Evolutionary conservation across 2,797 vertebrate genomes (phyloP).

Genomic region (Caiman crocodilus): DNA sequence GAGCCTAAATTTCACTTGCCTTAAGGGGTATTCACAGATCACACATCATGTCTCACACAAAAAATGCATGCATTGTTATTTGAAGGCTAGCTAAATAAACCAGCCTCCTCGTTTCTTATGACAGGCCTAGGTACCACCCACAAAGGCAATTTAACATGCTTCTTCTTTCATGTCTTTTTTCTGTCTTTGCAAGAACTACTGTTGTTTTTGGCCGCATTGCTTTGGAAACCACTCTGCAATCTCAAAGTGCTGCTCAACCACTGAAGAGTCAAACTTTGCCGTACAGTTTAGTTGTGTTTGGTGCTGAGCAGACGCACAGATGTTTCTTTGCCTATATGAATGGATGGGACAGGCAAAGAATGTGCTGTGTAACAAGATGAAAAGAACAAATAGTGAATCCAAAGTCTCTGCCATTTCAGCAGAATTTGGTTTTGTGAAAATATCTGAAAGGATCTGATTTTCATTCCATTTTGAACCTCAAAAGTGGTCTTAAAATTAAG

Average conservation of each 20-base stretch:
- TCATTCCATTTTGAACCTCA: background rate
- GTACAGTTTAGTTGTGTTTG: background rate
- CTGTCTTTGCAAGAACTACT: background rate
- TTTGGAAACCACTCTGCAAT: background rate
- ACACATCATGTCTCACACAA: background rate
- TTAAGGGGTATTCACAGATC: background rate
- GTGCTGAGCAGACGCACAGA: no score
- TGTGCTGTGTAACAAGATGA: background rate
- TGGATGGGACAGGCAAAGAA: background rate
- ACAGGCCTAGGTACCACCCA: background rate
- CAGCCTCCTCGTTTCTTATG: background rate
- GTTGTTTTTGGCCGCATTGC: background rate
- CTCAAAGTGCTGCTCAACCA: background rate
- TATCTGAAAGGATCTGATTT: background rate
- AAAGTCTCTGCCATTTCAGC: background rate
- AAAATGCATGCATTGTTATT: background rate
- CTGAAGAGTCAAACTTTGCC: background rate
- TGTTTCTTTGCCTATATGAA: background rate
- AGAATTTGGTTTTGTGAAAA: no score
- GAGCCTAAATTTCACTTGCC: background rate
- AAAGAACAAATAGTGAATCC: background rate
- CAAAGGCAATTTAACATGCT: background rate
- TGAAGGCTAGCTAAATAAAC: background rate
- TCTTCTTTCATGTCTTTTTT: background rate
- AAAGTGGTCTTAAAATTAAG: background rate